phyloP scores from a whole-genome alignment of 2,888 invertebrate genomes.

The Achlya flavicornis region DNA sequence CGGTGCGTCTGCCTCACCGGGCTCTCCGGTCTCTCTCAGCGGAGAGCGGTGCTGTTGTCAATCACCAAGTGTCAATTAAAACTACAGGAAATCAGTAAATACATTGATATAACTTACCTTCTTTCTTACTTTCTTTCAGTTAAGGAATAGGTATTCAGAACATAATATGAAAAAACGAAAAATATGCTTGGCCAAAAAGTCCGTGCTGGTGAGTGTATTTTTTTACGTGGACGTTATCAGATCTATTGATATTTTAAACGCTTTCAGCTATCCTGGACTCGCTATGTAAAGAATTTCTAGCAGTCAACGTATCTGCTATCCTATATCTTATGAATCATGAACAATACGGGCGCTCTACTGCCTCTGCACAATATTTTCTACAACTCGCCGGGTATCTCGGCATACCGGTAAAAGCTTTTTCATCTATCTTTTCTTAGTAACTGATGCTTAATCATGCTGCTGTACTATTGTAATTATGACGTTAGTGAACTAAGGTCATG shows the following conservation, averaged over 20 bases:
- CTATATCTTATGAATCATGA: slow-evolving; percentile 98
- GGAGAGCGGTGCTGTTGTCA: too few relatives aligned
- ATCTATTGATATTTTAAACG: slow-evolving; percentile 50
- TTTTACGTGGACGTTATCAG: slow-evolving; percentile 23
- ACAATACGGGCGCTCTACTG: slow-evolving; percentile 95
- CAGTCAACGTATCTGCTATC: slow-evolving; percentile 95
- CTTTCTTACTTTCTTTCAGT: background rate
- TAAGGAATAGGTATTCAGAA: too few relatives aligned
- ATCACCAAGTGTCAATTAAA: too few relatives aligned
- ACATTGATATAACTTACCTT: background rate
- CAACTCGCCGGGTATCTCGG: slow-evolving; percentile 97
- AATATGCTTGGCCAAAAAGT: background rate
- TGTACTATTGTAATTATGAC: background rate
- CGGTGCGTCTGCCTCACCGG: too few relatives aligned
- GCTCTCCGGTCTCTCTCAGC: too few relatives aligned
- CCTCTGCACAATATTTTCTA: slow-evolving; percentile 96
- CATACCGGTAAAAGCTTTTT: slow-evolving; percentile 88
- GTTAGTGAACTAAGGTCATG: background rate
- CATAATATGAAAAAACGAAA: background rate
- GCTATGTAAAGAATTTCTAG: slow-evolving; percentile 94
- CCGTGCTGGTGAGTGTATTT: slow-evolving; percentile 4
- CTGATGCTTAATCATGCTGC: background rate
- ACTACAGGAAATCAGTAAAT: too few relatives aligned
- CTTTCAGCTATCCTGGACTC: slow-evolving; percentile 93
- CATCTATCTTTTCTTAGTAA: slow-evolving; percentile 30